Conservation (phyloP, 2,888 invertebrate genomes). For the Diabrotica balteata region DNA sequence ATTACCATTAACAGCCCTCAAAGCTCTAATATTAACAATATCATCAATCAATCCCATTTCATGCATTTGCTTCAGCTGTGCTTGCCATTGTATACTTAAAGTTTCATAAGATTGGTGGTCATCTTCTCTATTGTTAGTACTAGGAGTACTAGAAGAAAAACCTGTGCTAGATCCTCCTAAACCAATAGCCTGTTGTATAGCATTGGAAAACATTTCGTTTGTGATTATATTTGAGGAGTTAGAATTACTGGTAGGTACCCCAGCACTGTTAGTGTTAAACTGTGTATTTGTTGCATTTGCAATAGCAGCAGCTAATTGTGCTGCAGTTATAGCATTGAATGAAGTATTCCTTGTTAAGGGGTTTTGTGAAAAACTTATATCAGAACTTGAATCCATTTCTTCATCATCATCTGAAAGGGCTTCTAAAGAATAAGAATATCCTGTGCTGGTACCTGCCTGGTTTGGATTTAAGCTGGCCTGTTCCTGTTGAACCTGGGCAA, state of each 20-base stretch:
- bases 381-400: slow-evolving; percentile 62
- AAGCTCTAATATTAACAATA: slow-evolving; percentile 81
- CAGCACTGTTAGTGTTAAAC: slow-evolving; percentile 49
- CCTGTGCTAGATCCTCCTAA: slow-evolving; percentile 36
- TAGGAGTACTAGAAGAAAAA: slow-evolving; percentile 7
- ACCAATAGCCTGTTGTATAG: slow-evolving; percentile 73
- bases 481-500: slow-evolving; percentile 61
- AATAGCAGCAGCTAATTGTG: slow-evolving; percentile 77
- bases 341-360: slow-evolving; percentile 54
- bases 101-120: slow-evolving; percentile 45
- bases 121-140: slow-evolving; percentile 19
- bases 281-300: slow-evolving; percentile 64
- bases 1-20: slow-evolving; percentile 82
- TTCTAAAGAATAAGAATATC: slow-evolving; percentile 64
- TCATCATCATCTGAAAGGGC: slow-evolving; percentile 66
- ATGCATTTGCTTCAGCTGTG: slow-evolving; percentile 80
- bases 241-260: slow-evolving; percentile 40
- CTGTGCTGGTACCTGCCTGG: slow-evolving; percentile 62
- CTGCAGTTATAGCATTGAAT: slow-evolving; percentile 70
- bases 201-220: slow-evolving; percentile 80
- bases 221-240: slow-evolving; percentile 65
- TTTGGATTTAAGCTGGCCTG: slow-evolving; percentile 65
- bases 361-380: slow-evolving; percentile 50
- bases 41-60: slow-evolving; percentile 92
- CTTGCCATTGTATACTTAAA: slow-evolving; percentile 58